A percentile compares a stretch with the other conserved stretches of the same genome.
These are phyloP conservation scores for Micronycteris hirsuta DNA, from an alignment of 2,113 vertebrate genomes.

Conservation along the genomic window DNA sequence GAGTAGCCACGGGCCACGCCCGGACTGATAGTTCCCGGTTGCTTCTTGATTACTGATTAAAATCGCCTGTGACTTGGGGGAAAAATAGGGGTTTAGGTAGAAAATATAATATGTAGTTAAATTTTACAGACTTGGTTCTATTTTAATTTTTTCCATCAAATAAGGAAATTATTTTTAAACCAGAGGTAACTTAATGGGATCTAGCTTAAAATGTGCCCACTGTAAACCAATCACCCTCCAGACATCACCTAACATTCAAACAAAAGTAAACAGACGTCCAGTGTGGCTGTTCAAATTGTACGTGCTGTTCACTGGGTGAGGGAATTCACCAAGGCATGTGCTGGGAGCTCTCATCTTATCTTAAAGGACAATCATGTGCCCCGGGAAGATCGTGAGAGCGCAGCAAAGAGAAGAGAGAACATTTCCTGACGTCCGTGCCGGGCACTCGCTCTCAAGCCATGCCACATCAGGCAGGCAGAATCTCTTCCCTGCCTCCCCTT, in stretches of 20 bases:
- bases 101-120: neutral
- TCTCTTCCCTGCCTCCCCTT: neutral
- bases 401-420: neutral
- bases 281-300: neutral
- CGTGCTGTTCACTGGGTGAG: neutral
- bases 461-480: neutral
- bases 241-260: neutral
- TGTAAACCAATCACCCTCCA: neutral
- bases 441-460: neutral
- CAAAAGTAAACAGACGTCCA: neutral
- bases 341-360: neutral
- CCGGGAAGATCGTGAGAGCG: neutral
- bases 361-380: neutral
- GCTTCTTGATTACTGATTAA: neutral
- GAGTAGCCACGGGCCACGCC: neutral
- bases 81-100: neutral
- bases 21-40: neutral
- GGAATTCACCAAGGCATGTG: neutral
- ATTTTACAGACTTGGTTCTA: neutral
- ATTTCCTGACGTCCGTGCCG: neutral
- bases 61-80: neutral
- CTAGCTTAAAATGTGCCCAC: neutral
- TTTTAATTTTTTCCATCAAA: neutral
- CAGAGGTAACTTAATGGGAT: neutral
- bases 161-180: neutral